Base-by-base conservation (phyloP, 2,113 vertebrate species). In the Brachyhypopomus gauderio region DNA sequence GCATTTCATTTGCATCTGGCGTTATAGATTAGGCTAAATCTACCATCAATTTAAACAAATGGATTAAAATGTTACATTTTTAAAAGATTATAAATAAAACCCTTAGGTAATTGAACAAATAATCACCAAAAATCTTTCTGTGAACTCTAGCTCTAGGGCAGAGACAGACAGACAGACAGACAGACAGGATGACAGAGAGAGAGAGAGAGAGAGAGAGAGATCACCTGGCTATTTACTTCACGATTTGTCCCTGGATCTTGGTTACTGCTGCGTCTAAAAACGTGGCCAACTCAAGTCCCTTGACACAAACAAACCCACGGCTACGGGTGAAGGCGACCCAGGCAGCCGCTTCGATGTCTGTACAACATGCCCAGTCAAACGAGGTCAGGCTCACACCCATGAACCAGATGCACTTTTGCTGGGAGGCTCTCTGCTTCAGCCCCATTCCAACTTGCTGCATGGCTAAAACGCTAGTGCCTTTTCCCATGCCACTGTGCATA, bases 401-500 rank as follows among this genome's bases (percentile, higher is more conserved):
- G 45, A 11, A 52, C 36, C 67, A 72, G 60, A 70, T 25, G 22
- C 22, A 30, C 41, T 27, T 30, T 60, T 41, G 62, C 12, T 72
- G 62, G 45, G 30, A n/a, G 74, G 7, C 16, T 63, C 67, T 27
- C 23, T 16, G 20, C 17, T 23, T 25, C 4, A 75, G 20, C 58
- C 58, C 11, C 7, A n/a, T 38, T 62, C 17, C 23, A 70, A 70
- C 52, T 60, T 70, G 70, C 45, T 69, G 6, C 64, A 55, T 74
- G 58, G 67, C 55, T 77, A 60, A 75, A 83, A 69, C 72, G 58
- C 48, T 62, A 38, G n/a, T 81, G 52, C 56, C 25, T 87, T 79
- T 87, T 85, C 80, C 83, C 87, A 86, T 66, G 76, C 55, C 74
- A 79, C 76, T 72, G 48, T 75, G 80, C 77, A 78, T 58, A 48